phyloP scores from a whole-genome alignment of 1,140 invertebrate species.

The Hermetia illucens region DNA sequence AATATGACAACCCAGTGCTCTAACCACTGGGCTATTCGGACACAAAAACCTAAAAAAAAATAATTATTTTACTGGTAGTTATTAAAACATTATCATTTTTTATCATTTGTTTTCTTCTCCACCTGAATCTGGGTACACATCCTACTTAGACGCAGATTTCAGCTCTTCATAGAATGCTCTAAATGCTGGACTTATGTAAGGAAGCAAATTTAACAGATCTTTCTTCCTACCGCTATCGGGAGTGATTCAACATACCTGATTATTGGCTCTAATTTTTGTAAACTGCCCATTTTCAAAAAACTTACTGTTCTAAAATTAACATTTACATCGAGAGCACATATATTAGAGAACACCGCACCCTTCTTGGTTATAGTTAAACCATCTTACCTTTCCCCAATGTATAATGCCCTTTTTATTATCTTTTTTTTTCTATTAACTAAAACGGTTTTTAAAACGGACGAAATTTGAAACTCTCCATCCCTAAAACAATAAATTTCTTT shows the following conservation, averaged over 20 bases:
- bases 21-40: too few species aligned
- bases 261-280: neutral
- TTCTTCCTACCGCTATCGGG: conserved; percentile 5
- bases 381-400: conserved; percentile 5
- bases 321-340: conserved; percentile 2
- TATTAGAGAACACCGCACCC: conserved; percentile 2
- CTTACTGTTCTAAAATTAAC: conserved; percentile 2
- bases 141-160: neutral
- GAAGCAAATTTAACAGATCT: conserved; percentile 3
- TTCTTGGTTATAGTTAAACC: conserved; percentile 2
- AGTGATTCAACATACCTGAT: conserved; percentile 3
- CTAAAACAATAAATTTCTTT: neutral
- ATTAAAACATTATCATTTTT: conserved; percentile 2
- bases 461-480: conserved; percentile 2
- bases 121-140: conserved; percentile 5
- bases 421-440: conserved; percentile 4
- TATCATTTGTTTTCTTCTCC: conserved; percentile 1
- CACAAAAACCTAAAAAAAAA: too few species aligned
- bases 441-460: conserved; percentile 1
- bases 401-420: conserved; percentile 1
- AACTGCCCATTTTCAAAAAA: conserved; percentile 4
- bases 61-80: too few species aligned
- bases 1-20: too few species aligned
- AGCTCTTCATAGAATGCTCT: conserved; percentile 4
- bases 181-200: conserved; percentile 2